These are phyloP conservation scores for Chlamydotis undulata DNA, from an alignment of 2,113 vertebrate species.

Conservation along the genomic window DNA sequence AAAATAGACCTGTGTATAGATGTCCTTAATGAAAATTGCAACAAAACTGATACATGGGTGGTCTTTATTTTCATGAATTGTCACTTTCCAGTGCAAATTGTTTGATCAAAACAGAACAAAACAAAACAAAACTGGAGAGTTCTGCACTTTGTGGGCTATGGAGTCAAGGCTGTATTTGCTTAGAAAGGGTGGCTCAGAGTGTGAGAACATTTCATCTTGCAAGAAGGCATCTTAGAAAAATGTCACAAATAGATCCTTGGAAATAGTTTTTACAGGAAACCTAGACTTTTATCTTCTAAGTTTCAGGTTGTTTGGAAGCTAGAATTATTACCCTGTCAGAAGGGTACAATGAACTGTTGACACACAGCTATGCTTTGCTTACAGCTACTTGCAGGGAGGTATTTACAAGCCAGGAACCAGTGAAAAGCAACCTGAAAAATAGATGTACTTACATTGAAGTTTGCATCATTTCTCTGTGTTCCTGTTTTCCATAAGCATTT, in stretches of 20 bases:
- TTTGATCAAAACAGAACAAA: background rate
- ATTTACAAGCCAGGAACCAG: background rate
- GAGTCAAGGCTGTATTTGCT: background rate
- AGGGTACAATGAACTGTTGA: background rate
- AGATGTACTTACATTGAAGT: background rate
- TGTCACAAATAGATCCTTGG: background rate
- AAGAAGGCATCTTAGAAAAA: background rate
- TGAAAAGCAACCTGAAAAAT: background rate
- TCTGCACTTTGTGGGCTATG: background rate
- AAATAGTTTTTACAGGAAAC: background rate
- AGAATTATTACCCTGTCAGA: conserved; percentile 5
- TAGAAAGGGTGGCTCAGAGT: background rate
- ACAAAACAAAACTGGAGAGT: background rate
- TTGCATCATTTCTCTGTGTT: background rate
- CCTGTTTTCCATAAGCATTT: background rate
- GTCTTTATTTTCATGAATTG: background rate
- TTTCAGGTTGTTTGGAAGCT: background rate
- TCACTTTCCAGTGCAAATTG: background rate
- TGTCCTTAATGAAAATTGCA: background rate
- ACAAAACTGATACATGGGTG: background rate
- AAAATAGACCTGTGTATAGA: background rate
- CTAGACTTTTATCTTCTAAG: background rate
- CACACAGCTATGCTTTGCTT: background rate
- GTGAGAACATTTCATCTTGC: background rate
- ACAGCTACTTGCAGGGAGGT: background rate